These are phyloP conservation scores for Sardinella longiceps DNA, from an alignment of 2,797 vertebrate genomes.

Conservation along the genomic window DNA sequence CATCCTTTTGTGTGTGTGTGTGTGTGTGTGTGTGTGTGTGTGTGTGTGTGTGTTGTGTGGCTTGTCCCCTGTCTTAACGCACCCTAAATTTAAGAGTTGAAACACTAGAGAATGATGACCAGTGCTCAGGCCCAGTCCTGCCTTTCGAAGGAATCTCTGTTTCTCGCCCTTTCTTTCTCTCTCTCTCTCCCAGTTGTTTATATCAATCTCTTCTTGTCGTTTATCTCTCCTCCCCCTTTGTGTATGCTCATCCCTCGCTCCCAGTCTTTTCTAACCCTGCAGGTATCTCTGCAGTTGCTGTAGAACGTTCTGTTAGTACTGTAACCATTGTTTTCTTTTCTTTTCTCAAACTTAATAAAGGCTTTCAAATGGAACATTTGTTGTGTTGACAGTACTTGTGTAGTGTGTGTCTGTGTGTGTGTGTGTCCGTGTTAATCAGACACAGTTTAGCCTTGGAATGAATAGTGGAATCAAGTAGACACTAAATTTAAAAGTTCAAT, in stretches of 20 bases:
- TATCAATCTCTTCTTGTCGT: conserved; percentile 31
- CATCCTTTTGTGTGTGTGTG: neutral
- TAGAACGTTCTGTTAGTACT: conserved; percentile 89
- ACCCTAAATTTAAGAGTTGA: conserved; percentile 50
- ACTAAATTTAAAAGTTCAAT: too few relatives aligned
- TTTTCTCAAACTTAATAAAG: conserved; percentile 90
- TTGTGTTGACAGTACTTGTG: conserved; percentile 33
- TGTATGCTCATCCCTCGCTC: conserved; percentile 47
- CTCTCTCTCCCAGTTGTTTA: conserved; percentile 44
- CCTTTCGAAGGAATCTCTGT: conserved; percentile 55
- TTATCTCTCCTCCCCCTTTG: neutral
- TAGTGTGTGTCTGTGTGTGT: conserved; percentile 31
- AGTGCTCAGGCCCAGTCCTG: conserved; percentile 38
- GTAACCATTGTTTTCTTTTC: conserved; percentile 79
- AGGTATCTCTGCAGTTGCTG: conserved; percentile 72
- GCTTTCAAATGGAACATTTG: conserved; percentile 68
- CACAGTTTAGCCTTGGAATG: too few relatives aligned
- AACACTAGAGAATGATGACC: conserved; percentile 55
- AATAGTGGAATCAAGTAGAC: too few relatives aligned
- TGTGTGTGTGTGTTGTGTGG: conserved; percentile 42
- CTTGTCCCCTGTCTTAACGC: conserved; percentile 45
- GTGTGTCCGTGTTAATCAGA: neutral
- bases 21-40: conserved; percentile 33
- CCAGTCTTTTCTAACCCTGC: conserved; percentile 78
- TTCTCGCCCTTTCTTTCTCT: conserved; percentile 11